Conservation (phyloP, 2,113 vertebrate genomes). For the Notiomystis cincta region DNA sequence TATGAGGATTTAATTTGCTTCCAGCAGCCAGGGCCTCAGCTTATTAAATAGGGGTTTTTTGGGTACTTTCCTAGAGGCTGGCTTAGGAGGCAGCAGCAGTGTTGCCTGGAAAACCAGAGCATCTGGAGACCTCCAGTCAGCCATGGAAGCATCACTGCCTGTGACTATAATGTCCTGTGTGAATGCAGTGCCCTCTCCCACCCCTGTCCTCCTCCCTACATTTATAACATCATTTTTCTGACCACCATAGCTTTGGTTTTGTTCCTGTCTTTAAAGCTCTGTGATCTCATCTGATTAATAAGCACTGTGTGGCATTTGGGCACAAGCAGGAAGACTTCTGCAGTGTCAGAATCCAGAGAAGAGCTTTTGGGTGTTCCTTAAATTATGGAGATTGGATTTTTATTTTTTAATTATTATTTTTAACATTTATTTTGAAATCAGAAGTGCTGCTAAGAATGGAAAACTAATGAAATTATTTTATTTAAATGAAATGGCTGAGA, state of each 20-base stretch:
- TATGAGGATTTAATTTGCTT: slow-evolving; percentile 2
- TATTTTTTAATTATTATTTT: background rate
- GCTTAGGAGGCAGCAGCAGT: background rate
- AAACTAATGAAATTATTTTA: background rate
- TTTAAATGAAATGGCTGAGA: background rate
- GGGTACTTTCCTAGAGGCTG: background rate
- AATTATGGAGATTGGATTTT: background rate
- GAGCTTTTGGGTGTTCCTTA: background rate
- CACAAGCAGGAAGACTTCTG: background rate
- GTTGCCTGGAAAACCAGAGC: background rate
- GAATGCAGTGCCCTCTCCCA: background rate
- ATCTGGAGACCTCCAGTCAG: background rate
- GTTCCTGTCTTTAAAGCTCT: background rate
- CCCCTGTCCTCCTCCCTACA: background rate
- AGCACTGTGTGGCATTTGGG: background rate
- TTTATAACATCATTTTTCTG: background rate
- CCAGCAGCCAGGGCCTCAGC: background rate
- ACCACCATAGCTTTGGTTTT: background rate
- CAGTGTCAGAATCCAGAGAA: background rate
- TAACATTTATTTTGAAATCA: background rate
- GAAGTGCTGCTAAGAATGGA: background rate
- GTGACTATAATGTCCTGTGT: background rate
- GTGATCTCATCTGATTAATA: background rate
- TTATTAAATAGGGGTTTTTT: background rate
- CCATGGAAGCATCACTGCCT: background rate